phyloP scores from a whole-genome alignment of 2,113 vertebrate species.

The Hemicordylus capensis region DNA sequence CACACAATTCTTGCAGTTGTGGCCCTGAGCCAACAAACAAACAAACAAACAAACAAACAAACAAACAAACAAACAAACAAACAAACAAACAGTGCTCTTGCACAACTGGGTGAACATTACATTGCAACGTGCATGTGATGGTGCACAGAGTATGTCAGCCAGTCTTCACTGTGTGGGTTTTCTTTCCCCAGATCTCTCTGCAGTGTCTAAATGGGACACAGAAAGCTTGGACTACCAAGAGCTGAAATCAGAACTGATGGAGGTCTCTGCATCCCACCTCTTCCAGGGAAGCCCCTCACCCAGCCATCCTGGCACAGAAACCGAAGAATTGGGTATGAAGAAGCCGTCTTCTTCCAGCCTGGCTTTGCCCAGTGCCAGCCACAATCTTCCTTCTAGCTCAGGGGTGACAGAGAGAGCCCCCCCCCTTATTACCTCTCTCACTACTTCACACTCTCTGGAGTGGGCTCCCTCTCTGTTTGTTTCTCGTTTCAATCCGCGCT shows the following conservation, averaged over 20 bases:
- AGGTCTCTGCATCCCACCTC: slow-evolving; percentile 81
- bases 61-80: too few species aligned
- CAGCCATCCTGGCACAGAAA: slow-evolving; percentile 50
- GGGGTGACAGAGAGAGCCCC: not conserved
- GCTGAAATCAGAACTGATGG: slow-evolving; percentile 87
- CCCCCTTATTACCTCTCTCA: not conserved
- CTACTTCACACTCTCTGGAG: not conserved
- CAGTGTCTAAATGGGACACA: slow-evolving; percentile 74
- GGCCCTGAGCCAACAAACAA: too few species aligned
- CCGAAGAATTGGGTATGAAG: slow-evolving; percentile 54
- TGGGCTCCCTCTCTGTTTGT: not conserved
- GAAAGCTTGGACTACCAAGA: slow-evolving; percentile 82
- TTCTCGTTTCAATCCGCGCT: not conserved
- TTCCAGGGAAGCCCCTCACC: slow-evolving; percentile 58
- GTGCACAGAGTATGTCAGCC: too few species aligned
- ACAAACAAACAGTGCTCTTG: too few species aligned
- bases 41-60: too few species aligned
- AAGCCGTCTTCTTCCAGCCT: too few species aligned
- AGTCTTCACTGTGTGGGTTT: not conserved
- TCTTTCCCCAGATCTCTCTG: not conserved
- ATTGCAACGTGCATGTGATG: too few species aligned
- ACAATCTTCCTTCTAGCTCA: not conserved
- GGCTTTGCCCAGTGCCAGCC: not conserved
- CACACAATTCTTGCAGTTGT: too few species aligned
- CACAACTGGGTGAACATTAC: too few species aligned